Evolutionary conservation across 2,113 vertebrate species (phyloP).

Genomic region (Malurus cyaneus): DNA sequence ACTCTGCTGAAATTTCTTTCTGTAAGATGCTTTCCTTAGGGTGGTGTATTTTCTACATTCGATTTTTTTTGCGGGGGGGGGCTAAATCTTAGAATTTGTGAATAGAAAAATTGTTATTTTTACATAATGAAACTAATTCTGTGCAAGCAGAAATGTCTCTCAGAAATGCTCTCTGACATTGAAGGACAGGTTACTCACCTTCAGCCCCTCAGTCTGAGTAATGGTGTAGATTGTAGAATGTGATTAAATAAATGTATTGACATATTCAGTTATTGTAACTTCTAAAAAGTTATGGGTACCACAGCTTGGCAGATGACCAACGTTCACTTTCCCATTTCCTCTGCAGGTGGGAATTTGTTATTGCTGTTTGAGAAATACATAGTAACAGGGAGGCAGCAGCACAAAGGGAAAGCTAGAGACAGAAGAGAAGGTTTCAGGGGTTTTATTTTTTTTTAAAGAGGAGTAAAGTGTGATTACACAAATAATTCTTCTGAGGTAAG

Average conservation of each 20-base stretch:
- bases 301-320: background rate
- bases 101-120: background rate
- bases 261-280: background rate
- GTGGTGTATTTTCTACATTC: background rate
- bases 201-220: background rate
- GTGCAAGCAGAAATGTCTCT: background rate
- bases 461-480: rapidly evolving
- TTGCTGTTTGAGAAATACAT: background rate
- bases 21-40: background rate
- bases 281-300: background rate
- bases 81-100: background rate
- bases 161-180: background rate
- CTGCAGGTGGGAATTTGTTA: background rate
- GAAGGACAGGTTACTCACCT: background rate
- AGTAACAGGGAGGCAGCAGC: background rate
- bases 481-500: background rate
- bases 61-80: rapidly evolving
- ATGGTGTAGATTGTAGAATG: background rate
- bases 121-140: background rate
- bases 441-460: background rate
- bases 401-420: background rate
- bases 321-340: background rate
- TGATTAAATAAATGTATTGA: background rate
- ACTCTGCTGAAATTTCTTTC: background rate
- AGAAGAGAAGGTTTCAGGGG: background rate